Conservation (phyloP, 1,140 invertebrate genomes). For the Phenacoccus solenopsis region DNA sequence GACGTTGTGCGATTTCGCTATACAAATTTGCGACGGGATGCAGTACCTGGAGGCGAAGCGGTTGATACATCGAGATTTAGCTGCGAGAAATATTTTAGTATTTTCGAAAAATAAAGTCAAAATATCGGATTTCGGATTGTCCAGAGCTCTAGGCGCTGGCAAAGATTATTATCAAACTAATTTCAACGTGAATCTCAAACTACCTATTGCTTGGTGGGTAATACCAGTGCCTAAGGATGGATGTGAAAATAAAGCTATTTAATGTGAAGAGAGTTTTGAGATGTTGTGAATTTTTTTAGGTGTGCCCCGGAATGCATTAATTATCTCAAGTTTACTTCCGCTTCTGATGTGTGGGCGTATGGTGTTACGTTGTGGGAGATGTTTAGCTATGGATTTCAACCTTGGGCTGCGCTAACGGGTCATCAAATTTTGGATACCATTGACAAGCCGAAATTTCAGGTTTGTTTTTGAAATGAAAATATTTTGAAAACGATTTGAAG, state of each 20-base stretch:
- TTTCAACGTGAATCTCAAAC: conserved; percentile 93
- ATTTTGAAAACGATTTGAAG: too few species aligned
- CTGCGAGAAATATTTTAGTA: conserved; percentile 88
- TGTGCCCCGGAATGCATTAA: conserved; percentile 97
- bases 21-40: conserved; percentile 95
- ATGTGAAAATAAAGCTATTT: conserved; percentile 16
- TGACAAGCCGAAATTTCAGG: conserved; percentile 76
- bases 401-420: conserved; percentile 90
- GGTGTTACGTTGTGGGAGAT: conserved; percentile 98
- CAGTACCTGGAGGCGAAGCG: conserved; percentile 85
- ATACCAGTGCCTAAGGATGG: too few species aligned
- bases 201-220: conserved; percentile 92
- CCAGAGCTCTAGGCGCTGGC: conserved; percentile 86
- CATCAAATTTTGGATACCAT: conserved; percentile 93
- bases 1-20: conserved; percentile 77
- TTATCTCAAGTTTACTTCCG: conserved; percentile 86
- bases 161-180: conserved; percentile 99
- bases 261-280: background rate
- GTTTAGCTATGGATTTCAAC: conserved; percentile 96
- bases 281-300: conserved; percentile 36
- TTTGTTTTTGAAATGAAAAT: conserved; percentile 25
- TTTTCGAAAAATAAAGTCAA: conserved; percentile 94
- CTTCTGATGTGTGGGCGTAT: conserved; percentile 95
- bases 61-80: conserved; percentile 87
- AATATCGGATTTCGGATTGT: conserved; percentile 95